Conservation (phyloP, 2,113 vertebrate genomes). For the Paracanthobrama guichenoti region DNA sequence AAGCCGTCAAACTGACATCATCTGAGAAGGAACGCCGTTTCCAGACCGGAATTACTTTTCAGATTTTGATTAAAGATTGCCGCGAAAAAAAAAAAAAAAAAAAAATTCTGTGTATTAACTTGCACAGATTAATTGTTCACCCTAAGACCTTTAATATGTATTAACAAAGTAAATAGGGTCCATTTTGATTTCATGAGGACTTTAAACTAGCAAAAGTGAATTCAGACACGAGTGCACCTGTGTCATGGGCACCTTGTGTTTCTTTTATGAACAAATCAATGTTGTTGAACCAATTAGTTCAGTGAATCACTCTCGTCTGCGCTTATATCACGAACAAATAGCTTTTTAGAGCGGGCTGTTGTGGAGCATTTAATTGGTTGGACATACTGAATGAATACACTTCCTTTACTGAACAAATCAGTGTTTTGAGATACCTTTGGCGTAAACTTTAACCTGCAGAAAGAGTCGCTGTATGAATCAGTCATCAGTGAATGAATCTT, state of each 20-base stretch:
- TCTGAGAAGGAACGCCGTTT: too few relatives aligned
- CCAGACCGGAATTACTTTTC: too few relatives aligned
- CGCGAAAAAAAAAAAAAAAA: too few relatives aligned
- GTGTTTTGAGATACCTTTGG: background rate
- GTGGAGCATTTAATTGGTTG: background rate
- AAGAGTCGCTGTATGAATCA: background rate
- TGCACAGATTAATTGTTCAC: too few relatives aligned
- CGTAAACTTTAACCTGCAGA: background rate
- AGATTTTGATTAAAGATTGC: too few relatives aligned
- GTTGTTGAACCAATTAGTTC: background rate
- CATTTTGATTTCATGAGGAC: too few relatives aligned
- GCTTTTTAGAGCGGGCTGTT: background rate
- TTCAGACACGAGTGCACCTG: too few relatives aligned
- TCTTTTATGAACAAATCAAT: background rate
- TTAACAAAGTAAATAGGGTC: too few relatives aligned
- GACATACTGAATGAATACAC: background rate
- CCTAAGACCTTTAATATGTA: too few relatives aligned
- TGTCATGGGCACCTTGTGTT: background rate
- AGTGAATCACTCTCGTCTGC: background rate
- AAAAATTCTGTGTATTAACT: too few relatives aligned
- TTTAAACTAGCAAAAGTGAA: too few relatives aligned
- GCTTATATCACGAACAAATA: background rate
- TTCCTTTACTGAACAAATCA: background rate
- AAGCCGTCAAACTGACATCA: too few relatives aligned
- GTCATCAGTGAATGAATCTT: background rate